Evolutionary conservation across 2,113 vertebrate genomes (phyloP), one percentile per base, ranked within the genome.

Genomic region (Aepyceros melampus): DNA sequence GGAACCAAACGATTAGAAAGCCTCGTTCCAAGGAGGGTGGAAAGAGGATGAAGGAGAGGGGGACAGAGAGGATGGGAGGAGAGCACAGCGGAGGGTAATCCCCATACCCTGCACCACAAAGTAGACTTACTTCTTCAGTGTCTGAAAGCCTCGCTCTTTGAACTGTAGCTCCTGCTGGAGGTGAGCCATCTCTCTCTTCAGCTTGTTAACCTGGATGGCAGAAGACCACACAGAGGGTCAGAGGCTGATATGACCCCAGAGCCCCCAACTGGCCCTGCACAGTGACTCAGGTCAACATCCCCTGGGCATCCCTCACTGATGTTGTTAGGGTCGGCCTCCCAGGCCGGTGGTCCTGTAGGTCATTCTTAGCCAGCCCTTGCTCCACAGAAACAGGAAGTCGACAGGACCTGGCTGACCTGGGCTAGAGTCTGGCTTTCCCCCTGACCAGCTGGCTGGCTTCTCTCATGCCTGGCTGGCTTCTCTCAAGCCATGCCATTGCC

Each of bases 131-230:
- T 99, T 99, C 99, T 99, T 99, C 89, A 99, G 98, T 1, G 99
- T 99, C 98, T 99, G 99, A 86, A 99, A 99, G 97, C 99, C 99
- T 98, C 99, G 99, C 96, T 99, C 99, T 98, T 99, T 99, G 98
- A 99, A 99, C 97, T 99, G 99, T 36, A 99, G 99, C 97, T 99
- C 99, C 94, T 99, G 99, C 96, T 99, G 99, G 99, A 99, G 99
- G 45, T 99, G 99, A 98, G 99, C 99, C 98, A 99, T 99, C 98
- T 99, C 99, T 98, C 99, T 99, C 99, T 99, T 99, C 98, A 99
- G 99, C 98, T 99, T 99, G 98, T 99, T 99, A 97, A 99, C 99
- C 99, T 99, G 71, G 49, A 49, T 0, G 79, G 89, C 6, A 98
- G 97, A 85, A 60, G 92, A 90, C 36, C 86, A 86, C 60, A 94